phyloP scores from a whole-genome alignment of 2,797 vertebrate species.

The Siniperca scherzeri region DNA sequence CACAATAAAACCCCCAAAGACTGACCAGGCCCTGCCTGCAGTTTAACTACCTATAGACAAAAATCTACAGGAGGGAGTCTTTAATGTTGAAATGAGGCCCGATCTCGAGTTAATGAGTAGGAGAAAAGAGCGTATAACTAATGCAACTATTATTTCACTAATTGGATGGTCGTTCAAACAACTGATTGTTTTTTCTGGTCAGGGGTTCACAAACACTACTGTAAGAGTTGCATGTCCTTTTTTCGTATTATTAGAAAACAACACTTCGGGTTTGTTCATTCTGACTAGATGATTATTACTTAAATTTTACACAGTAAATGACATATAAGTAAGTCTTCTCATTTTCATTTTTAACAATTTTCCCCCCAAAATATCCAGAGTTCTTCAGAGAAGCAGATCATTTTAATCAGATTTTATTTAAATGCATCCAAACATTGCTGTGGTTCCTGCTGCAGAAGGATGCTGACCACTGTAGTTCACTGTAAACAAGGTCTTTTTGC shows the following conservation, averaged over 20 bases:
- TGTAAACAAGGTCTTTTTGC: neutral
- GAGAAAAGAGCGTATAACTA: constrained; percentile 5
- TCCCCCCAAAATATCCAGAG: neutral
- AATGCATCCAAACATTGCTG: neutral
- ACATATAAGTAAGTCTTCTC: neutral
- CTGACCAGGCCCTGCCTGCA: neutral
- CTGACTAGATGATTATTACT: neutral
- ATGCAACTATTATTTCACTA: neutral
- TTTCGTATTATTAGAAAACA: neutral
- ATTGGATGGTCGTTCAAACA: neutral
- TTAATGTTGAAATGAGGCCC: constrained; percentile 36
- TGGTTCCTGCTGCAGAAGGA: neutral
- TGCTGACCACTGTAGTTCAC: neutral
- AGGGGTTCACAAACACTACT: neutral
- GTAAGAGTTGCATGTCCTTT: neutral
- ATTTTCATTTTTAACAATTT: neutral
- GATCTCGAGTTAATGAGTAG: neutral
- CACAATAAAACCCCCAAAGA: constrained; percentile 43
- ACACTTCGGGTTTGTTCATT: neutral
- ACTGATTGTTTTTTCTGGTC: neutral
- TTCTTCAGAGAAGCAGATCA: neutral
- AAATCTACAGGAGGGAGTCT: constrained; percentile 24
- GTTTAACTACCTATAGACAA: constrained; percentile 6
- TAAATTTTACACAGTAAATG: neutral
- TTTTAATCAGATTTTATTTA: neutral